A percentile compares a stretch with the other conserved stretches of the same genome.
Conservation (phyloP, 2,113 vertebrate species). For the Carollia perspicillata region DNA sequence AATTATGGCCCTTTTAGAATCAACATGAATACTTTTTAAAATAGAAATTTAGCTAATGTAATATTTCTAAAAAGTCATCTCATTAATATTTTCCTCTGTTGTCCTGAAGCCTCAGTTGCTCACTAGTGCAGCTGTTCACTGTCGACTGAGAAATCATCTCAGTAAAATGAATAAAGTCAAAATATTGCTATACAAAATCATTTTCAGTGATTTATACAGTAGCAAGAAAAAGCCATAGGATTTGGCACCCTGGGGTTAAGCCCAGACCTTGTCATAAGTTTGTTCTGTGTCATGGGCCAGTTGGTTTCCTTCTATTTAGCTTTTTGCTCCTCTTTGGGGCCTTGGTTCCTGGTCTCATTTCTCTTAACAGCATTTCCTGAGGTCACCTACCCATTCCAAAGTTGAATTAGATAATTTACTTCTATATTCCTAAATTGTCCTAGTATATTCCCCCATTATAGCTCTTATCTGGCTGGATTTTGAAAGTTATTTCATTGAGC, state of each 20-base stretch:
- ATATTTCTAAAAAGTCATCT: neutral
- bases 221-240: neutral
- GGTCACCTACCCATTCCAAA: neutral
- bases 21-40: neutral
- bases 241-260: neutral
- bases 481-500: neutral
- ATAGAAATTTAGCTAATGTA: neutral
- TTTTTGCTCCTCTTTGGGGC: neutral
- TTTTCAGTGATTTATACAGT: neutral
- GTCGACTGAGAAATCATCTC: neutral
- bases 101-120: neutral
- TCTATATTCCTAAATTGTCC: neutral
- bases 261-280: neutral
- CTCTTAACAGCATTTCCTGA: neutral
- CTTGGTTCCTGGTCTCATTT: neutral
- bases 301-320: neutral
- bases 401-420: neutral
- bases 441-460: neutral
- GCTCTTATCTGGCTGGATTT: neutral
- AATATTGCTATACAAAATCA: neutral
- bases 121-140: neutral
- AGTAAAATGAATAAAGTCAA: neutral
- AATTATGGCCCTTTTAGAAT: neutral
- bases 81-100: neutral
- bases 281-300: too few relatives aligned